Percentiles rank a stretch among this genome's conserved stretches.
Evolutionary conservation across 2,797 vertebrate genomes (phyloP).

Genomic region (Macropus fuliginosus): DNA sequence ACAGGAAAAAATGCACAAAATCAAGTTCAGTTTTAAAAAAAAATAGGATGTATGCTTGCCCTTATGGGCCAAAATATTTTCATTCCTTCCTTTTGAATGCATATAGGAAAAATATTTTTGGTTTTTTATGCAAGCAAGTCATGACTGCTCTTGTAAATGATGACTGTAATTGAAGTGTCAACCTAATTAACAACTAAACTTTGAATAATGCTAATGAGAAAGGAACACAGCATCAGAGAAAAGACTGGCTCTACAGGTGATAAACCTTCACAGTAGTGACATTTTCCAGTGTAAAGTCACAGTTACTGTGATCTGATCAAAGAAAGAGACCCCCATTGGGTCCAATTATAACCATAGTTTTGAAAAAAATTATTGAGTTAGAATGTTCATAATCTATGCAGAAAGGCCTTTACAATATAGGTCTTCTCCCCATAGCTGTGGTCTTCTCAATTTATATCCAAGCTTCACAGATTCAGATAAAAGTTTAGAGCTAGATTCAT

Average conservation of each 20-base stretch:
- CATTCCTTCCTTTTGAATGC: slow-evolving; percentile 24
- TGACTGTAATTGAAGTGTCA: slow-evolving; percentile 92
- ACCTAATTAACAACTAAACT: slow-evolving; percentile 96
- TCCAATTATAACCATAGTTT: slow-evolving; percentile 99
- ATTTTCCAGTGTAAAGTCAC: slow-evolving; percentile 99
- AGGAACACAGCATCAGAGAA: slow-evolving; percentile 93
- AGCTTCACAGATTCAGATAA: slow-evolving; percentile 92
- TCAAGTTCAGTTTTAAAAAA: background rate
- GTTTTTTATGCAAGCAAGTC: slow-evolving; percentile 78
- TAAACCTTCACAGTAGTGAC: slow-evolving; percentile 98
- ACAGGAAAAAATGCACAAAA: background rate
- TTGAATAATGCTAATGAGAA: slow-evolving; percentile 97
- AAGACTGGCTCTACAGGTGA: slow-evolving; percentile 99
- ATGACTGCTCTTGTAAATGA: slow-evolving; percentile 87
- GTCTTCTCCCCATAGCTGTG: slow-evolving; percentile 96
- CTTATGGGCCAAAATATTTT: slow-evolving; percentile 55
- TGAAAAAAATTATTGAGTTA: slow-evolving; percentile 92
- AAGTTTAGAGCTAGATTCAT: slow-evolving; percentile 90
- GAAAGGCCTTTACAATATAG: slow-evolving; percentile 93
- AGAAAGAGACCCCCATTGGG: slow-evolving; percentile 97
- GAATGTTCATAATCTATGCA: slow-evolving; percentile 96
- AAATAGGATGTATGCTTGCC: slow-evolving; percentile 11
- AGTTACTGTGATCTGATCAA: slow-evolving; percentile 98
- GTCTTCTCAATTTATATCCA: slow-evolving; percentile 98
- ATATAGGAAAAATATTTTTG: slow-evolving; percentile 62